A percentile compares a stretch with the other conserved stretches of the same genome.
Evolutionary conservation across 2,113 vertebrate species (phyloP).

Genomic region (Tetrax tetrax): DNA sequence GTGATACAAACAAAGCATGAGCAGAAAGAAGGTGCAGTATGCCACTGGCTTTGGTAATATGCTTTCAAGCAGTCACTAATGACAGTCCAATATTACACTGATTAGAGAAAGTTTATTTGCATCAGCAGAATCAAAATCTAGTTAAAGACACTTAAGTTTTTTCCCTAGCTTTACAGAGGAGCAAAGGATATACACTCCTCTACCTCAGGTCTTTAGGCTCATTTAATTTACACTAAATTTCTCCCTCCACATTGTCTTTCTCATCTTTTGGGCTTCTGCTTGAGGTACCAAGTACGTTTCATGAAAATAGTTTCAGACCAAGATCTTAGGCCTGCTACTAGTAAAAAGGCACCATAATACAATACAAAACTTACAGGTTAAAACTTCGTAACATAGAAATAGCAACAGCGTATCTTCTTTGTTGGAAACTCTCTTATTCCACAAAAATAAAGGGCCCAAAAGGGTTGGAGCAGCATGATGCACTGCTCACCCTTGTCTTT

Average conservation of each 20-base stretch:
- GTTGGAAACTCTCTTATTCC: neutral
- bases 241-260: neutral
- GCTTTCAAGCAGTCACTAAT: neutral
- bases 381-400: neutral
- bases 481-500: neutral
- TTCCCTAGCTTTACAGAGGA: neutral
- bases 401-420: rapidly evolving
- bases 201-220: neutral
- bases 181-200: neutral
- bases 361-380: neutral
- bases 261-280: neutral
- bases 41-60: neutral
- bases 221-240: neutral
- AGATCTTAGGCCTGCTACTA: neutral
- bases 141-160: neutral
- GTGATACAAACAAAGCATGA: neutral
- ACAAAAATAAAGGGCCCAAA: neutral
- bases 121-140: neutral
- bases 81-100: neutral
- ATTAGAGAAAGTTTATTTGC: neutral
- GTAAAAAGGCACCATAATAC: neutral
- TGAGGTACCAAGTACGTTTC: neutral
- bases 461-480: neutral
- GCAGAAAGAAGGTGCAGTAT: neutral
- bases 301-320: neutral